Percentiles rank a stretch among this genome's conserved stretches.
Conservation (phyloP, 2,888 invertebrate species). For the Crematogaster levior region DNA sequence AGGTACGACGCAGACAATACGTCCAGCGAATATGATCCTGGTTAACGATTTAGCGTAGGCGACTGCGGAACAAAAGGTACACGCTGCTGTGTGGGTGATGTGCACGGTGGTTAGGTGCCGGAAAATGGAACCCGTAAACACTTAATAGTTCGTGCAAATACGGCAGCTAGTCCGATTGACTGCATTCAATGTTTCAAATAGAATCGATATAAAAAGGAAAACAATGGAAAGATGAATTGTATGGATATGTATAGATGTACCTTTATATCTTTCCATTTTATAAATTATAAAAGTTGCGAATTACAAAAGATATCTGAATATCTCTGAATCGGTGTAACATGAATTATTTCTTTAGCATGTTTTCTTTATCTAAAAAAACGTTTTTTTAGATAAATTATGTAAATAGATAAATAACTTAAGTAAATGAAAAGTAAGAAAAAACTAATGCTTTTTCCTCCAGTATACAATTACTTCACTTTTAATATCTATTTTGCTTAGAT, state of each 20-base stretch:
- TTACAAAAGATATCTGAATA: neutral
- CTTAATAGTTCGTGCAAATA: conserved; percentile 43
- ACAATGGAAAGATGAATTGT: neutral
- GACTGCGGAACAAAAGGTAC: conserved; percentile 55
- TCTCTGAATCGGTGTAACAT: neutral
- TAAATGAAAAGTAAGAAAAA: neutral
- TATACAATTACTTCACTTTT: conserved; percentile 37
- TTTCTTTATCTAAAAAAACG: too few relatives aligned
- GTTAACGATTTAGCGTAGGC: conserved; percentile 61
- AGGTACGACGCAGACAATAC: conserved; percentile 64
- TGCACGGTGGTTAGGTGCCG: neutral
- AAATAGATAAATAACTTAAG: neutral
- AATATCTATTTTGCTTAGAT: conserved; percentile 49
- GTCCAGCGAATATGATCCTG: conserved; percentile 58
- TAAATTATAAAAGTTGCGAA: neutral
- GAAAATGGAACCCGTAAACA: conserved; percentile 26
- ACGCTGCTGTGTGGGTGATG: conserved; percentile 10
- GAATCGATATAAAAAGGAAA: neutral
- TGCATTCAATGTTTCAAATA: neutral
- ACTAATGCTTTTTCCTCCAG: neutral
- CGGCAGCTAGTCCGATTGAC: neutral
- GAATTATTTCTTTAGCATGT: neutral
- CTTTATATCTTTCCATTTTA: too few relatives aligned
- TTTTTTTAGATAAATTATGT: neutral
- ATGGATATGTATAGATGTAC: neutral